Conservation (phyloP, 2,797 vertebrate genomes). For the Dicrostonyx torquatus region DNA sequence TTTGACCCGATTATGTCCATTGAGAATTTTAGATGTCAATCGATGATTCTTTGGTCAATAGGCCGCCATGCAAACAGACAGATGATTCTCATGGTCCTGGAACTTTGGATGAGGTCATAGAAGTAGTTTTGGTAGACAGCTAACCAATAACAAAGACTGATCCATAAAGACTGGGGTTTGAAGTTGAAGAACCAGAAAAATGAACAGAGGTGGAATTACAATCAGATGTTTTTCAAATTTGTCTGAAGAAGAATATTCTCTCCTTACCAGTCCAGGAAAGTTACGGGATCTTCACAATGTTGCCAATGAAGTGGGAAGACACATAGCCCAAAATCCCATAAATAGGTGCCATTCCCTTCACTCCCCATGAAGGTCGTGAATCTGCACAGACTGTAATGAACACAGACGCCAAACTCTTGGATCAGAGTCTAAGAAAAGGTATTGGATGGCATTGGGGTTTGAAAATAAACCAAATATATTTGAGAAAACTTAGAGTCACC, state of each 20-base stretch:
- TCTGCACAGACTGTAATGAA: background rate
- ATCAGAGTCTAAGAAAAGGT: background rate
- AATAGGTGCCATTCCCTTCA: background rate
- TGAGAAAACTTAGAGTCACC: background rate
- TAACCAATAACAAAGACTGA: background rate
- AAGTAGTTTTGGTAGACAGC: background rate
- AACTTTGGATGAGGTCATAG: background rate
- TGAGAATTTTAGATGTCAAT: background rate
- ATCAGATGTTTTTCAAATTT: background rate
- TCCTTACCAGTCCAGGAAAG: background rate
- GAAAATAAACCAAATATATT: background rate
- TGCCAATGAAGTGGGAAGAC: background rate
- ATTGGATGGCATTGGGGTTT: background rate
- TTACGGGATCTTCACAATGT: background rate
- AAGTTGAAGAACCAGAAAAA: background rate
- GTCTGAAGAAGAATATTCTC: background rate
- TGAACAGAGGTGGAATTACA: background rate
- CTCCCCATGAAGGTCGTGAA: background rate
- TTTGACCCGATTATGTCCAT: background rate
- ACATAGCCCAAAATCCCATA: background rate
- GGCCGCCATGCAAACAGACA: background rate
- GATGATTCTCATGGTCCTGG: background rate
- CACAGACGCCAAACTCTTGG: background rate
- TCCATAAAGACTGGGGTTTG: background rate
- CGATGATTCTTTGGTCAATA: background rate